Evolutionary conservation across 2,797 vertebrate species (phyloP).

Genomic region (Manis pentadactyla): DNA sequence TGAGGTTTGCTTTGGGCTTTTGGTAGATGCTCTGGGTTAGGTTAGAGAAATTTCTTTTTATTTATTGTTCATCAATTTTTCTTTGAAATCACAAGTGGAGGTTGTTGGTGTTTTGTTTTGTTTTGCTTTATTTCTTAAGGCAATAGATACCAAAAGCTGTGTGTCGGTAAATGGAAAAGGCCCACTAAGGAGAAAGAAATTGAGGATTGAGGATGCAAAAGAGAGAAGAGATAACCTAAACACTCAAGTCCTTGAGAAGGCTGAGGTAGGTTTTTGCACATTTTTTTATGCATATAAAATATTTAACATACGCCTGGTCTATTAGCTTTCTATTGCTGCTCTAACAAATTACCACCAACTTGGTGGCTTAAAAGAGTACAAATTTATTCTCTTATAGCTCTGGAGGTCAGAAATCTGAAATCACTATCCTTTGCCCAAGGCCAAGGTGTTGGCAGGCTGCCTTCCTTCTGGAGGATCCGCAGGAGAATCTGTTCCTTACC

Average conservation of each 20-base stretch:
- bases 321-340: background rate
- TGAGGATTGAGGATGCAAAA: background rate
- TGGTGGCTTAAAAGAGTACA: background rate
- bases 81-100: background rate
- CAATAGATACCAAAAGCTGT: background rate
- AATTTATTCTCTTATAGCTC: background rate
- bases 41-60: background rate
- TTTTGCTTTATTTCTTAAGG: slow-evolving; percentile 5
- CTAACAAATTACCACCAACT: background rate
- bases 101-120: background rate
- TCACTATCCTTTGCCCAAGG: background rate
- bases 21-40: background rate
- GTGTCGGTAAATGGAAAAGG: background rate
- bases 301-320: background rate
- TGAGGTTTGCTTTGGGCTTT: background rate
- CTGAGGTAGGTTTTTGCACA: background rate
- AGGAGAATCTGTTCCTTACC: background rate
- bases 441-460: background rate
- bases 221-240: background rate
- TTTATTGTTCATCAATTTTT: background rate
- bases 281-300: background rate
- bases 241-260: background rate
- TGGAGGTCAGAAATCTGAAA: background rate
- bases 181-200: background rate
- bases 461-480: background rate